Evolutionary conservation across 2,888 invertebrate species (phyloP).

Genomic region (Cyclophora punctaria): DNA sequence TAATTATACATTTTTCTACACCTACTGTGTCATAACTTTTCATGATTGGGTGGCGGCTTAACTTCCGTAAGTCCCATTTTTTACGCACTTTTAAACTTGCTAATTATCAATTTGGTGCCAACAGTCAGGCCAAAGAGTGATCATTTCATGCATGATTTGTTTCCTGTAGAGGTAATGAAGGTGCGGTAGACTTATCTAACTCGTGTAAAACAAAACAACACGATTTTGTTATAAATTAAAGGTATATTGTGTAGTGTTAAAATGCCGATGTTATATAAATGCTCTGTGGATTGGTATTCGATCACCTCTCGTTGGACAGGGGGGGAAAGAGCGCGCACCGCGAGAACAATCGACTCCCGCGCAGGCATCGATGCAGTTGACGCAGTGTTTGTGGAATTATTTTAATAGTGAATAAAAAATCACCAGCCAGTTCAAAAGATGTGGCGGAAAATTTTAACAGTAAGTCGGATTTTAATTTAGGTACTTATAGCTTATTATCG

Average conservation of each 20-base stretch:
- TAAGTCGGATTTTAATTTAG: constrained; percentile 7
- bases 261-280: constrained; percentile 62
- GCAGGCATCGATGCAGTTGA: background rate
- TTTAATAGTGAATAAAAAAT: constrained; percentile 24
- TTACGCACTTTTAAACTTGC: constrained; percentile 11
- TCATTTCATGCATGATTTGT: constrained; percentile 47
- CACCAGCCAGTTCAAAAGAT: constrained; percentile 23
- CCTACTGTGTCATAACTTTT: too few species aligned
- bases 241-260: constrained; percentile 39
- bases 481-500: too few species aligned
- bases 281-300: constrained; percentile 36
- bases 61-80: constrained; percentile 21
- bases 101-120: constrained; percentile 9
- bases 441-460: constrained; percentile 32
- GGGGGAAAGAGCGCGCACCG: constrained; percentile 44
- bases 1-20: too few species aligned
- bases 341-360: constrained; percentile 4
- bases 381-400: constrained; percentile 24
- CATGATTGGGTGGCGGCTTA: constrained; percentile 2
- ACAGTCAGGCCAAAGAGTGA: constrained; percentile 24
- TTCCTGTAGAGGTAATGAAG: constrained; percentile 36
- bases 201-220: constrained; percentile 53
- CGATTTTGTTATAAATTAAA: constrained; percentile 43
- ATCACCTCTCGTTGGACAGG: constrained; percentile 50
- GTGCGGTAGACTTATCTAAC: constrained; percentile 57